phyloP scores from a whole-genome alignment of 2,797 vertebrate species.

The Periparus ater region DNA sequence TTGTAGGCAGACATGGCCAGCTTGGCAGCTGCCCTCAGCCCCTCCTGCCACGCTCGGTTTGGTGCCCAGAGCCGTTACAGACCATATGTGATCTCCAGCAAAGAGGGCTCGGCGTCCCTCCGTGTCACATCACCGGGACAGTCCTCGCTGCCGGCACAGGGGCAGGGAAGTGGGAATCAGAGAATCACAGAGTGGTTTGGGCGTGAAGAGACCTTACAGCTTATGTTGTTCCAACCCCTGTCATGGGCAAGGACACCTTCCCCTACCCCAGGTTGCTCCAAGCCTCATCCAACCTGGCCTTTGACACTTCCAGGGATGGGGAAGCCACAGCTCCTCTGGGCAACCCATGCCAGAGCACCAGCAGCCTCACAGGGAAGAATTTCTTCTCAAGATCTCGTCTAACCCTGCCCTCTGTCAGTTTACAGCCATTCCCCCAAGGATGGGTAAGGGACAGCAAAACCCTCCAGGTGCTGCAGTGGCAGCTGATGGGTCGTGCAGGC shows the following conservation, averaged over 20 bases:
- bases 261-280: neutral
- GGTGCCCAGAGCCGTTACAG: neutral
- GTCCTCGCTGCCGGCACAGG: neutral
- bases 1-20: neutral
- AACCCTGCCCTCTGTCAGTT: neutral
- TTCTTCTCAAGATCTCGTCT: neutral
- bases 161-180: neutral
- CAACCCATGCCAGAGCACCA: neutral
- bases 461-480: neutral
- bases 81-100: neutral
- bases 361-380: neutral
- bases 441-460: neutral
- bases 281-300: fast-evolving
- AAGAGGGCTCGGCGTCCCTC: neutral
- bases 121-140: neutral
- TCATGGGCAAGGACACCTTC: neutral
- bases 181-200: neutral
- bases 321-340: neutral
- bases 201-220: neutral
- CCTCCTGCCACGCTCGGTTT: neutral
- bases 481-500: fast-evolving
- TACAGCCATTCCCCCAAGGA: neutral
- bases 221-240: neutral
- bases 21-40: neutral
- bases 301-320: neutral